A percentile compares a stretch with the other conserved stretches of the same genome.
Evolutionary conservation across 2,888 invertebrate genomes (phyloP).

Genomic region (Gisinianus flammeolus): DNA sequence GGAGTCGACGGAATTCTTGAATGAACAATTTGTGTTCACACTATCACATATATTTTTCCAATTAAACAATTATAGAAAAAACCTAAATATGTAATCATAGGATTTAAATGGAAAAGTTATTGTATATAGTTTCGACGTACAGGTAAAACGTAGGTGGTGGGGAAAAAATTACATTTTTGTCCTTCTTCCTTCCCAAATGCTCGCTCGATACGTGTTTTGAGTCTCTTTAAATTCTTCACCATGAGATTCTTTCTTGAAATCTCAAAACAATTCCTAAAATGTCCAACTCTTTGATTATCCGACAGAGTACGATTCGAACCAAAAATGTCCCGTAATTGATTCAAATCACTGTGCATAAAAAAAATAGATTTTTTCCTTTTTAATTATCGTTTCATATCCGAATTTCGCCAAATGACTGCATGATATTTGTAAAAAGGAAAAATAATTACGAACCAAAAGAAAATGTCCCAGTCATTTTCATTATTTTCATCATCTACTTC

Average conservation of each 20-base stretch:
- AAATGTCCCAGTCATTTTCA: conserved; percentile 67
- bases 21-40: conserved; percentile 69
- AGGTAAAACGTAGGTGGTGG: conserved; percentile 69
- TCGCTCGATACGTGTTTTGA: conserved; percentile 60
- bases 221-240: conserved; percentile 66
- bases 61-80: neutral
- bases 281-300: conserved; percentile 67
- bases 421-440: too few species aligned
- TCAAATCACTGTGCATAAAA: conserved; percentile 63
- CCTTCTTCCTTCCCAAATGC: conserved; percentile 61
- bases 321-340: conserved; percentile 63
- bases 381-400: too few species aligned
- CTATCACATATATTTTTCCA: conserved; percentile 58
- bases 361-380: neutral
- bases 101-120: too few species aligned
- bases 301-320: conserved; percentile 62
- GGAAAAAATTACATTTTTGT: conserved; percentile 66
- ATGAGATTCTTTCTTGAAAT: conserved; percentile 69
- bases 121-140: conserved; percentile 60
- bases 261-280: conserved; percentile 69
- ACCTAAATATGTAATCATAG: too few species aligned
- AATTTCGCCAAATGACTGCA: too few species aligned
- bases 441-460: conserved; percentile 63
- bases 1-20: conserved; percentile 67
- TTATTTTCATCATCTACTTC: conserved; percentile 58